phyloP scores from a whole-genome alignment of 1,140 invertebrate genomes.

The Archegozetes longisetosus region DNA sequence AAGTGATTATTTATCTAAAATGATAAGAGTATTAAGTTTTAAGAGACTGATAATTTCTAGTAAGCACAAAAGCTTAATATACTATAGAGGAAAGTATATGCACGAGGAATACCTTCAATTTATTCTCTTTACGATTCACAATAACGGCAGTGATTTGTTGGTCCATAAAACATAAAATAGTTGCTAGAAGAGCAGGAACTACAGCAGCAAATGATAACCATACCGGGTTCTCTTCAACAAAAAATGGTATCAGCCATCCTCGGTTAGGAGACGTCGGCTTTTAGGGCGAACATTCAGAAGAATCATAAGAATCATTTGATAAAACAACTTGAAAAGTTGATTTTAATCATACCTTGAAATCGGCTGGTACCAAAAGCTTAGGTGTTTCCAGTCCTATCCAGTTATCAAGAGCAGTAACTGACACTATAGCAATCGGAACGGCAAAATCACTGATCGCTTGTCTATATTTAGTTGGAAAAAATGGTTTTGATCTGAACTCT shows the following conservation, averaged over 20 bases:
- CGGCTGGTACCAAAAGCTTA: conserved; percentile 74
- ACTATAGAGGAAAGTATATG: too few species aligned
- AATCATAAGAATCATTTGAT: not conserved
- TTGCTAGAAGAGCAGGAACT: conserved; percentile 79
- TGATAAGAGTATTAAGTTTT: not conserved
- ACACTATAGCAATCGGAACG: conserved; percentile 86
- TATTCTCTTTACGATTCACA: conserved; percentile 95
- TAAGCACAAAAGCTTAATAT: too few species aligned
- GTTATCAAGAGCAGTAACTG: conserved; percentile 72
- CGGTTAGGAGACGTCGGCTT: conserved; percentile 55
- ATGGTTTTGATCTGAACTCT: conserved; percentile 81
- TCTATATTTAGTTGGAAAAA: conserved; percentile 86
- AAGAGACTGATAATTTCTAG: too few species aligned
- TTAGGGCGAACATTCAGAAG: not conserved
- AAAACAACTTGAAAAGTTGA: not conserved
- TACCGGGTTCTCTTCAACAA: conserved; percentile 59
- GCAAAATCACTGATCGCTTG: conserved; percentile 91
- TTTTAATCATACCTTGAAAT: conserved; percentile 44
- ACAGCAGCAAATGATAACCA: conserved; percentile 67
- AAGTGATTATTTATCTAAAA: too few species aligned
- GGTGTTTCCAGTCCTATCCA: conserved; percentile 72
- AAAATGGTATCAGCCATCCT: conserved; percentile 79
- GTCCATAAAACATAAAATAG: conserved; percentile 98
- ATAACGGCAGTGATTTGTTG: conserved; percentile 98
- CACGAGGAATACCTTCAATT: conserved; percentile 51